phyloP scores from a whole-genome alignment of 2,888 invertebrate genomes.

The Euzetes globulus region DNA sequence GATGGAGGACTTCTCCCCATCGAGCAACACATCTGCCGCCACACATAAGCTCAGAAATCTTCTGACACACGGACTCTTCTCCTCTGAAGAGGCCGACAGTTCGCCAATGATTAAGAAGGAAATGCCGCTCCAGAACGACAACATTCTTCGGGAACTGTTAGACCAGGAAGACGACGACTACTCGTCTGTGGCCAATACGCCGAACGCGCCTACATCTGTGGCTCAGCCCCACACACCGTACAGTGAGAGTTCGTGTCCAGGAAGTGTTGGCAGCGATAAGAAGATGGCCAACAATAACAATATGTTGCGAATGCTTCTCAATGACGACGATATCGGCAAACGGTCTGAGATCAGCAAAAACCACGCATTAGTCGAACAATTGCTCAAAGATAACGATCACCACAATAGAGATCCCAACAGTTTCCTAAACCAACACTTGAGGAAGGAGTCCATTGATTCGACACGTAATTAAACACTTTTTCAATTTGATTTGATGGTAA shows the following conservation, averaged over 20 bases:
- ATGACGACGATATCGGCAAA: constrained; percentile 40
- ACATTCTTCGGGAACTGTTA: constrained; percentile 53
- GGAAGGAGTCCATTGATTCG: constrained; percentile 12
- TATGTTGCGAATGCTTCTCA: constrained; percentile 48
- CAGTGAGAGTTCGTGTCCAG: constrained; percentile 7
- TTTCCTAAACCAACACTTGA: neutral
- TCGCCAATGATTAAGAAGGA: constrained; percentile 22
- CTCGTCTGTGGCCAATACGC: constrained; percentile 5
- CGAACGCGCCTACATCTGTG: neutral
- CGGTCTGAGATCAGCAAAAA: constrained; percentile 6
- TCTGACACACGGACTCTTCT: constrained; percentile 48
- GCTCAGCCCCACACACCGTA: neutral
- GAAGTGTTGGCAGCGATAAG: constrained; percentile 7
- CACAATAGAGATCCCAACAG: neutral
- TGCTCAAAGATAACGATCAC: constrained; percentile 21
- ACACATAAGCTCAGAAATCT: constrained; percentile 53
- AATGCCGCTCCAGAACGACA: constrained; percentile 40
- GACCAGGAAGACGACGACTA: constrained; percentile 57
- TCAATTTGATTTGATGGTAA: too few species aligned
- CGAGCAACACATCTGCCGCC: neutral
- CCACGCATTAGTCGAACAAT: constrained; percentile 35
- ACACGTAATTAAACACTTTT: neutral
- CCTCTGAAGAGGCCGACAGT: neutral
- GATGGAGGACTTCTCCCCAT: constrained; percentile 9
- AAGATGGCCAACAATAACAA: constrained; percentile 39